Percentiles rank a stretch among this genome's conserved stretches.
Evolutionary conservation across 2,888 invertebrate genomes (phyloP).

Genomic region (Atethmia centrago): DNA sequence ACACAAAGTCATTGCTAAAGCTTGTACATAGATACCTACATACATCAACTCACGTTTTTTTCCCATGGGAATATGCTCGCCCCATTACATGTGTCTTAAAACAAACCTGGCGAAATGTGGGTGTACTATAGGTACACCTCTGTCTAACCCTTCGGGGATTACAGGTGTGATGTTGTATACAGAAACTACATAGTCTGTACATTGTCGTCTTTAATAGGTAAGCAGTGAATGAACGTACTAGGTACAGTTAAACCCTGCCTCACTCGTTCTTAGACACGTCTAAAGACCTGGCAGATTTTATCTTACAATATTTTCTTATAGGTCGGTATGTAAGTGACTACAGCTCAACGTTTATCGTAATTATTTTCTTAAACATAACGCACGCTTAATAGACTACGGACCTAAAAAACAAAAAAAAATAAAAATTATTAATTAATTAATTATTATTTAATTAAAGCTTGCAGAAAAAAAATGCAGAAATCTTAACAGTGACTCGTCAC

Average conservation of each 20-base stretch:
- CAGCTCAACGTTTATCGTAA: neutral
- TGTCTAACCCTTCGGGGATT: too few relatives aligned
- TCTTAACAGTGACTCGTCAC: too few relatives aligned
- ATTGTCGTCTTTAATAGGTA: neutral
- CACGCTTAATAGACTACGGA: too few relatives aligned
- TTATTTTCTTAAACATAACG: too few relatives aligned
- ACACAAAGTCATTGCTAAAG: neutral
- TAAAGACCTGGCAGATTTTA: neutral
- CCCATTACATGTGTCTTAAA: too few relatives aligned
- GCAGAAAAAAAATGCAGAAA: too few relatives aligned
- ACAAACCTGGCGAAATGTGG: too few relatives aligned
- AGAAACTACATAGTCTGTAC: neutral
- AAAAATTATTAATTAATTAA: too few relatives aligned
- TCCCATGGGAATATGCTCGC: neutral
- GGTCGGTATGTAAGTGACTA: neutral
- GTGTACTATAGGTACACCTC: too few relatives aligned
- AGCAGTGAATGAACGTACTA: neutral
- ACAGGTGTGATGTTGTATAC: too few relatives aligned
- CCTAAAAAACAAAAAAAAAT: too few relatives aligned
- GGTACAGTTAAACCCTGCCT: neutral
- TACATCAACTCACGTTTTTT: neutral
- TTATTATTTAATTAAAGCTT: too few relatives aligned
- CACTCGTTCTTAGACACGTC: neutral
- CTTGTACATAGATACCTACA: neutral
- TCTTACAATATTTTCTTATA: neutral